Evolutionary conservation across 2,888 invertebrate genomes (phyloP), one percentile per base, ranked within the genome.

Genomic region (Pharmacophagus antenor): DNA sequence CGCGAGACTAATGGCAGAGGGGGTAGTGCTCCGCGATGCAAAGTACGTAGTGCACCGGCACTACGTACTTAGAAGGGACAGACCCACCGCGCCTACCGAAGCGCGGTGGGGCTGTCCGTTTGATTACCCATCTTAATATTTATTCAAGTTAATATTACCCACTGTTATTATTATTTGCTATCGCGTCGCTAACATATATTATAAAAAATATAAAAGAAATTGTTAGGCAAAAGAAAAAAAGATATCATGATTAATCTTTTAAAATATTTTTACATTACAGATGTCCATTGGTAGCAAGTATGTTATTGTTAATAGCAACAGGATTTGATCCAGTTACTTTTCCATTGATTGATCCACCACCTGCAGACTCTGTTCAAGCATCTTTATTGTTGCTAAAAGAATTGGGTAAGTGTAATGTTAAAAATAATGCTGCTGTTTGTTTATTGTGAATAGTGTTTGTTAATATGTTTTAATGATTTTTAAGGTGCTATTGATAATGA

Each of bases 341-440:
- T 82, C 97, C 98, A 73, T 95, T 99, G 72, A 94, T 99, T 80
- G 98, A 98, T 76, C 93, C 94, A 68, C 99, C 99, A 0, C 93
- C 95, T 0, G 88, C 92, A 21, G 95, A 96, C 58, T 92, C 94
- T 0, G 83, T 95, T 15, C 85, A 92, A 62, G 91, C 92, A 17
- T 95, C 95, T 0, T 90, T 95, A 54, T 84, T 90, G 21, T 91
- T 94, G 57, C 80, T 95, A 10, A 93, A 93, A 70, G 92, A 93
- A 67, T 82, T 96, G 63, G 95, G 91, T 90, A 74, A 66, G 41
- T 23, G 18, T 46, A 27, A 41, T n/a, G 18, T 21, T n/a, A 41
- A 41, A 41, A 6, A 52, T n/a, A 22, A 10, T 27, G 15, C 2
- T 50, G 27, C 4, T 37, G 5, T 8, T 37, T 37, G 37, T 18